phyloP scores from a whole-genome alignment of 2,888 invertebrate genomes.

The Polyommatus iphigenia region DNA sequence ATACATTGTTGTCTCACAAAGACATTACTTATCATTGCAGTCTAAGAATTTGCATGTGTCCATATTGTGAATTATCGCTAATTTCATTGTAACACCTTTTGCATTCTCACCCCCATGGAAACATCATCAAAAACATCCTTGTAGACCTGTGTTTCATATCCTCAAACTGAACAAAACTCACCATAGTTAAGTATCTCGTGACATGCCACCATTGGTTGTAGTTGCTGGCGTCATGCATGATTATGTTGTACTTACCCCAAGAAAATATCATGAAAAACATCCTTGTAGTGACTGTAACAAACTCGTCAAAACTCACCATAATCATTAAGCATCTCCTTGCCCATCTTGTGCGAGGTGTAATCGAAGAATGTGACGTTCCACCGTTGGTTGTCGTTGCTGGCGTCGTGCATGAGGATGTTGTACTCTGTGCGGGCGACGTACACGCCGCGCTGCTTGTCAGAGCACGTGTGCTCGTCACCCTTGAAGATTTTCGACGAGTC shows the following conservation, averaged over 20 bases:
- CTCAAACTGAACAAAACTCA: too few relatives aligned
- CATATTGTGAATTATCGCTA: too few relatives aligned
- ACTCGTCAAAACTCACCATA: slow-evolving; percentile 81
- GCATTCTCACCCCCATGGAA: too few relatives aligned
- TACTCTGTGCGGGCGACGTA: slow-evolving; percentile 95
- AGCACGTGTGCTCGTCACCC: slow-evolving; percentile 82
- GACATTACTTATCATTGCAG: too few relatives aligned
- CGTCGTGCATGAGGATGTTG: slow-evolving; percentile 96
- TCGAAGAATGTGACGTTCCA: slow-evolving; percentile 99
- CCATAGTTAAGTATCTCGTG: too few relatives aligned
- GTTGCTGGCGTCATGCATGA: slow-evolving; percentile 93
- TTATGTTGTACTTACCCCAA: slow-evolving; percentile 85
- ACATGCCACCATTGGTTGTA: slow-evolving; percentile 93
- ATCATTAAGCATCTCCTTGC: slow-evolving; percentile 86
- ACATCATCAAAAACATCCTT: too few relatives aligned
- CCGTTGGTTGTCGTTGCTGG: slow-evolving; percentile 82
- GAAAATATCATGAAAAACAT: too few relatives aligned
- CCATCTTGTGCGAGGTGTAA: slow-evolving; percentile 92
- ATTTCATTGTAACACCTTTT: too few relatives aligned
- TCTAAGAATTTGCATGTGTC: too few relatives aligned
- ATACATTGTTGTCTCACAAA: too few relatives aligned
- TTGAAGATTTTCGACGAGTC: slow-evolving; percentile 72
- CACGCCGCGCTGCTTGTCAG: slow-evolving; percentile 84
- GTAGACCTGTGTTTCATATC: too few relatives aligned
- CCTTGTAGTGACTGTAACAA: too few relatives aligned